Evolutionary conservation across 2,797 vertebrate species (phyloP).

Genomic region (Setipinna tenuifilis): DNA sequence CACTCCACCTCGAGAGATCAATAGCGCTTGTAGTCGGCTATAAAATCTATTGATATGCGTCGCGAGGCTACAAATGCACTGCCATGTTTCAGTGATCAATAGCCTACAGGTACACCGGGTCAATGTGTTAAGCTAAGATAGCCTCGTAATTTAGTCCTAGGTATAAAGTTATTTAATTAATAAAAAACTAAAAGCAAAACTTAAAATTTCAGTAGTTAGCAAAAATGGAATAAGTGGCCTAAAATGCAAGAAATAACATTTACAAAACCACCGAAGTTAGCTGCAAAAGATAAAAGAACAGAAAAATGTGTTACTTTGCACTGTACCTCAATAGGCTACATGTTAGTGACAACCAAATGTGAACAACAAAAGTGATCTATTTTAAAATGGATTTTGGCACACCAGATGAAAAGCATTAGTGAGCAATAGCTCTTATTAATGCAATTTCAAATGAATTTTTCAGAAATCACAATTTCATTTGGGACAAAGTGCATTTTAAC

Average conservation of each 20-base stretch:
- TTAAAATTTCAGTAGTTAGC: not conserved
- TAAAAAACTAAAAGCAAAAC: not conserved
- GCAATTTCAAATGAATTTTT: too few species aligned
- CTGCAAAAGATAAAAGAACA: not conserved
- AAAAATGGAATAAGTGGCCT: not conserved
- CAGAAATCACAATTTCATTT: too few species aligned
- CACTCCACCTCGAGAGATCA: constrained; percentile 57
- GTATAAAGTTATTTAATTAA: not conserved
- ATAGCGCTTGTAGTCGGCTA: constrained; percentile 68
- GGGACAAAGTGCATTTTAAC: not conserved
- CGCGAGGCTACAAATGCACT: constrained; percentile 48
- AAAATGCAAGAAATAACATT: not conserved
- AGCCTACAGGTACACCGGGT: constrained; percentile 7
- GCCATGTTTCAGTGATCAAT: constrained; percentile 41
- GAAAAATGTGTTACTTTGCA: not conserved
- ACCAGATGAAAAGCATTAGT: too few species aligned
- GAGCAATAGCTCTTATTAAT: too few species aligned
- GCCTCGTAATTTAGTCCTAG: not conserved
- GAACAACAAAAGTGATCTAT: too few species aligned
- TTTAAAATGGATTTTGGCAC: too few species aligned
- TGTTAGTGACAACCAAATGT: too few species aligned
- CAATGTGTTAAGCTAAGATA: not conserved
- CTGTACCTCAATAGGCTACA: too few species aligned
- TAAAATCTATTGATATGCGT: constrained; percentile 65
- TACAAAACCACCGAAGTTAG: not conserved